Evolutionary conservation across 2,797 vertebrate genomes (phyloP).

Genomic region (Heterohyrax brucei): DNA sequence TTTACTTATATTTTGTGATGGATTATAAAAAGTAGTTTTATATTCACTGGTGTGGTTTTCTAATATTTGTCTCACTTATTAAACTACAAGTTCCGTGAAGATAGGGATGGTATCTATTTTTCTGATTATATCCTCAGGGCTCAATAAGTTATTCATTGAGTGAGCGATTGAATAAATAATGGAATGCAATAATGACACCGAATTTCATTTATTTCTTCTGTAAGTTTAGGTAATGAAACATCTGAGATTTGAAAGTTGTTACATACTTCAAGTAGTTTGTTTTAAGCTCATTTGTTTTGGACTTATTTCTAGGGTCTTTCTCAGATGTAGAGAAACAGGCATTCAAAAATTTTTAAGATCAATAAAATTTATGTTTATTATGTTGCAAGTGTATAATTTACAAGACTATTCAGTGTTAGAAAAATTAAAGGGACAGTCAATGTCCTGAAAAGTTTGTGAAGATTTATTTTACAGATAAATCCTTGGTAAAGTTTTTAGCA

Average conservation of each 20-base stretch:
- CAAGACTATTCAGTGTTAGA: background rate
- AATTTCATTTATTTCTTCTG: background rate
- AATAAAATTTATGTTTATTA: background rate
- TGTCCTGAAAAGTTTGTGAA: background rate
- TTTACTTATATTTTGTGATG: background rate
- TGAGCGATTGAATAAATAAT: background rate
- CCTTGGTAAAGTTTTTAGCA: background rate
- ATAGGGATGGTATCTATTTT: background rate
- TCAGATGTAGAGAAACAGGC: background rate
- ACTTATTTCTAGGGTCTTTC: background rate
- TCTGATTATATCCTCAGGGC: background rate
- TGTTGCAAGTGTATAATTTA: background rate
- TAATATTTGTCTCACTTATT: background rate
- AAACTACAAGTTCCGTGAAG: background rate
- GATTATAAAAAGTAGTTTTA: background rate
- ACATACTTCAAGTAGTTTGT: background rate
- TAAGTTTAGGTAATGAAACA: background rate
- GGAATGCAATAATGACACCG: background rate
- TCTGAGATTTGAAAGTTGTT: conserved; percentile 20
- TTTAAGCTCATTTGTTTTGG: background rate
- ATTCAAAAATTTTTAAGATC: background rate
- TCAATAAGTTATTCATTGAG: background rate
- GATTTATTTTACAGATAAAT: background rate
- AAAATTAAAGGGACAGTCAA: conserved; percentile 10
- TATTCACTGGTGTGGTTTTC: background rate